Conservation (phyloP, 2,797 vertebrate species). For the Malurus leucopterus region DNA sequence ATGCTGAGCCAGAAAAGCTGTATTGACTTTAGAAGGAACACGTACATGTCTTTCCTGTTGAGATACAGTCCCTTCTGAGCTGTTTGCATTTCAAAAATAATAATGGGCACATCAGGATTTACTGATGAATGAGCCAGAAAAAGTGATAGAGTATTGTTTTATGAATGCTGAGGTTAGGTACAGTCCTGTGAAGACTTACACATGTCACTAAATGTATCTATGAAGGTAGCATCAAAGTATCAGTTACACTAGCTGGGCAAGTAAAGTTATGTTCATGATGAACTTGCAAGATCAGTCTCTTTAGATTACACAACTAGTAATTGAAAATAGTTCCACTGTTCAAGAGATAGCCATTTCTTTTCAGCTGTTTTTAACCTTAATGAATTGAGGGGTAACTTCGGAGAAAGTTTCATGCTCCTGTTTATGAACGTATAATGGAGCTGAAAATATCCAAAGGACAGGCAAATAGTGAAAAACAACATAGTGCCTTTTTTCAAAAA, state of each 20-base stretch:
- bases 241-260: not conserved
- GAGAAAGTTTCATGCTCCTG: not conserved
- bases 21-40: not conserved
- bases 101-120: not conserved
- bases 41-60: not conserved
- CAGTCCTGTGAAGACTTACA: not conserved
- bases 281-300: not conserved
- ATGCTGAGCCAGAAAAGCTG: not conserved
- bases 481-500: not conserved
- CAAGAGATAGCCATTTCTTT: not conserved
- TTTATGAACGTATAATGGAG: not conserved
- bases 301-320: not conserved
- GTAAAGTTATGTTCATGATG: not conserved
- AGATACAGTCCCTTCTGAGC: not conserved
- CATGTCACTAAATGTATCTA: not conserved
- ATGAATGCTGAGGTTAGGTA: not conserved
- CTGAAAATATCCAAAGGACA: not conserved
- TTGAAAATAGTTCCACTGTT: not conserved
- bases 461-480: not conserved
- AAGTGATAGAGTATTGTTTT: not conserved
- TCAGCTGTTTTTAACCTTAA: not conserved
- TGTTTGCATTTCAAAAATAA: conserved; percentile 13
- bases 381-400: not conserved
- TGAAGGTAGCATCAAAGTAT: not conserved
- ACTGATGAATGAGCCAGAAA: not conserved